Base-by-base conservation (phyloP, 2,888 invertebrate genomes). In the Drosophila emarginata region DNA sequence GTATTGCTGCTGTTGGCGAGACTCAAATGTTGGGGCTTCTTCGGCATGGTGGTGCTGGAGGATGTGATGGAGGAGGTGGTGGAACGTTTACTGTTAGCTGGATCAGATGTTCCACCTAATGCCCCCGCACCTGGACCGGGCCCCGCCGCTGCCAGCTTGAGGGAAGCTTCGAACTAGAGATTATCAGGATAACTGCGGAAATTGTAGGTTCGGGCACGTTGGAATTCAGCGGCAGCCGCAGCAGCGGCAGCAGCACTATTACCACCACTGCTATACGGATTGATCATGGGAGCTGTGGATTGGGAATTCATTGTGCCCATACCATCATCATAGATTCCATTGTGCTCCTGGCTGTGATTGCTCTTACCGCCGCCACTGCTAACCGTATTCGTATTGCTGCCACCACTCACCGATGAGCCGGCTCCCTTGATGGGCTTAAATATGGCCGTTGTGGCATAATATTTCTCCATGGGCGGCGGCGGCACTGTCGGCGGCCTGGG, bases 401-500 rank as follows among this genome's bases (percentile, higher is more conserved):
- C 52, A 59, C 79, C 71, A 56, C 89, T 78, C 45, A 60, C 60
- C 60, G 64, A 78, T 61, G 70, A 71, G 32, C 70, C 70, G 58
- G 86, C 84, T 53, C 91, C 90, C 74, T 91, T 90, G 92, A 93
- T 89, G 92, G 91, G 91, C 82, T 91, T 91, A 74, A 91, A 93
- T 80, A 95, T 94, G 90, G 95, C 95, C 65, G 95, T 94, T 75
- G 95, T 94, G 70, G 95, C 95, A 91, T 95, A 95, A 91, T 95
- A 95, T 89, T 94, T 94, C 91, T 94, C 94, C 77, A 94, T 94
- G 57, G 95, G 94, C 67, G 95, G 95, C 63, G 95, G 95, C 71
- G 95, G 95, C 85, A 94, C 93, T 74, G 94, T 94, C 45, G 94
- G 94, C 77, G 94, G 94, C 90, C 94, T 92, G 63, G 93, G 93